Conservation (phyloP, 35 echinoderm and acorn worm species). For the Acanthaster planci region DNA sequence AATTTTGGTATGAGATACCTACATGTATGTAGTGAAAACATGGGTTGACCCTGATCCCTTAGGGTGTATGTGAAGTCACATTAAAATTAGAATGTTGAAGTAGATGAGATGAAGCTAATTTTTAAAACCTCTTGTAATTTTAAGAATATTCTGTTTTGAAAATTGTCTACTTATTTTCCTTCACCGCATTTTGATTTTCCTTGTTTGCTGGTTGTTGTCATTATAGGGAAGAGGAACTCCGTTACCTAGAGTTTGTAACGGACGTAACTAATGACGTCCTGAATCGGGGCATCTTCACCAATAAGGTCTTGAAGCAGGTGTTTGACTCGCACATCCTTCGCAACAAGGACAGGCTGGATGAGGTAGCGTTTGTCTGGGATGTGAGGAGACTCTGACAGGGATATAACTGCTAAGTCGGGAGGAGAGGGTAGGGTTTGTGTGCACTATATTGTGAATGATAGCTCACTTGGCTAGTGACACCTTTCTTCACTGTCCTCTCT, state of each 20-base stretch:
- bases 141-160: too few relatives aligned
- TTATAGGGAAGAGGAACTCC: slow-evolving; percentile 85
- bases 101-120: too few relatives aligned
- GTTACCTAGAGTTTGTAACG: slow-evolving; percentile 96
- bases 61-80: too few relatives aligned
- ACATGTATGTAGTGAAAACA: too few relatives aligned
- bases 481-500: background rate
- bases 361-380: slow-evolving; percentile 43
- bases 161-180: background rate
- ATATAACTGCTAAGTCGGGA: background rate
- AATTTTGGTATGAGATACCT: too few relatives aligned
- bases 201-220: background rate
- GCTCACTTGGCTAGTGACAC: background rate
- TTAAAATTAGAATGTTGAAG: too few relatives aligned
- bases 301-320: slow-evolving; percentile 90
- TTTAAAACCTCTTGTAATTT: too few relatives aligned
- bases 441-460: background rate
- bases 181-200: background rate
- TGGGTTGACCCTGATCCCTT: too few relatives aligned
- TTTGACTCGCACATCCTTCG: slow-evolving; percentile 90
- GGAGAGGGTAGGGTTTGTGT: background rate
- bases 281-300: slow-evolving; percentile 93
- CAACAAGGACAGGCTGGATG: slow-evolving; percentile 82
- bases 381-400: background rate
- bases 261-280: slow-evolving; percentile 96